phyloP scores from a whole-genome alignment of 1,140 invertebrate species.

The Eulimnadia texana region DNA sequence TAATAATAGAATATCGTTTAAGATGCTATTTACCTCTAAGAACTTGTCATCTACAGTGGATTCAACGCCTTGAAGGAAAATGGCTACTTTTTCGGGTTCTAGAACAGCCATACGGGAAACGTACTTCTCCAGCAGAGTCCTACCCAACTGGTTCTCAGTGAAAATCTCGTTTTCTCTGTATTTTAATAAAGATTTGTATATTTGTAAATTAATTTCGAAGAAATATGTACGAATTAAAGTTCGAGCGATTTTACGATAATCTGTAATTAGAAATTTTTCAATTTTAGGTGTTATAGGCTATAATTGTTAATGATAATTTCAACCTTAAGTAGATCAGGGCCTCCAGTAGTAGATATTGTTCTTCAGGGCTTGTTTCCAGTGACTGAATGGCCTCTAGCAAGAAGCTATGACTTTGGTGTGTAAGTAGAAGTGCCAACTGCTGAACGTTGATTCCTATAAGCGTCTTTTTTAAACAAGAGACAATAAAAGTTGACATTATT shows the following conservation, averaged over 20 bases:
- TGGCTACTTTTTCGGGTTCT: constrained; percentile 30
- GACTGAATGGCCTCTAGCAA: constrained; percentile 20
- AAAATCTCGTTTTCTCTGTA: constrained; percentile 9
- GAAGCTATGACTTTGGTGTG: constrained; percentile 21
- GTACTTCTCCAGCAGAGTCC: constrained; percentile 5
- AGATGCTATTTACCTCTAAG: neutral
- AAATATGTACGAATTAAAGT: too few relatives aligned
- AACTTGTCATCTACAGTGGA: neutral
- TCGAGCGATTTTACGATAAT: too few relatives aligned
- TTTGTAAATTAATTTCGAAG: too few relatives aligned
- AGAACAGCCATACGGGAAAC: constrained; percentile 6
- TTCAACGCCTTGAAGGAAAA: constrained; percentile 10
- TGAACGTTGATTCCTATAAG: constrained; percentile 34
- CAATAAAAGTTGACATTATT: too few relatives aligned
- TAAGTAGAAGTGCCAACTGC: constrained; percentile 25
- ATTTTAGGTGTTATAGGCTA: too few relatives aligned
- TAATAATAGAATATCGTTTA: too few relatives aligned
- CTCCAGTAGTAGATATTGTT: constrained; percentile 18
- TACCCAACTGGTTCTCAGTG: neutral
- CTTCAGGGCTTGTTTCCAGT: constrained; percentile 16
- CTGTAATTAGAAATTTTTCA: too few relatives aligned
- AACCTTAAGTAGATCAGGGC: neutral
- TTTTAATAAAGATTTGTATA: too few relatives aligned
- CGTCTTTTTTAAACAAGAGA: constrained; percentile 25
- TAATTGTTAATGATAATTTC: too few relatives aligned